A percentile compares a stretch with the other conserved stretches of the same genome.
These are phyloP conservation scores for Muscicapa striata DNA, from an alignment of 2,797 vertebrate genomes.

Conservation along the genomic window DNA sequence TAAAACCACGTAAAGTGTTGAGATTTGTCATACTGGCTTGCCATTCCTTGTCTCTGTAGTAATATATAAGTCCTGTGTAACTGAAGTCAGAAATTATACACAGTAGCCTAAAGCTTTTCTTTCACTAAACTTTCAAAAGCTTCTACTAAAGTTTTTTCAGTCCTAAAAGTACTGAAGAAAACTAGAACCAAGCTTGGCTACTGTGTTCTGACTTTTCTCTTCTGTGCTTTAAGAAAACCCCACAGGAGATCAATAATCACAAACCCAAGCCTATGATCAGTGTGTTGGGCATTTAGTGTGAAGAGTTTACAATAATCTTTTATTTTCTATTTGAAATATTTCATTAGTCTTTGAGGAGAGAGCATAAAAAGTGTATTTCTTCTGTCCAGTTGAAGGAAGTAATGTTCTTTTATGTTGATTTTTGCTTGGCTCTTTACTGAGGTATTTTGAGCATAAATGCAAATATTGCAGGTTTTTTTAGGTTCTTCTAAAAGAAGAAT, in stretches of 20 bases:
- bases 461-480: neutral
- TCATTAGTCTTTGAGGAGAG: neutral
- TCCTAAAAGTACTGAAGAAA: neutral
- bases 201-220: neutral
- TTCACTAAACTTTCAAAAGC: neutral
- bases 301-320: neutral
- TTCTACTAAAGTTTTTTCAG: neutral
- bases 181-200: neutral
- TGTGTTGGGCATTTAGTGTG: neutral
- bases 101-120: neutral
- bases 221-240: neutral
- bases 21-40: neutral
- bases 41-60: neutral
- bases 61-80: neutral
- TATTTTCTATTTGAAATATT: neutral
- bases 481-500: neutral
- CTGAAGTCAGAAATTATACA: neutral
- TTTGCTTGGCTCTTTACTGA: neutral
- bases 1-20: neutral
- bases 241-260: neutral
- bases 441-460: neutral
- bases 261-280: neutral
- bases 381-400: neutral
- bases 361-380: neutral
- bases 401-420: neutral